phyloP scores from a whole-genome alignment of 1,140 invertebrate species.

The Protaetia brevitarsis region DNA sequence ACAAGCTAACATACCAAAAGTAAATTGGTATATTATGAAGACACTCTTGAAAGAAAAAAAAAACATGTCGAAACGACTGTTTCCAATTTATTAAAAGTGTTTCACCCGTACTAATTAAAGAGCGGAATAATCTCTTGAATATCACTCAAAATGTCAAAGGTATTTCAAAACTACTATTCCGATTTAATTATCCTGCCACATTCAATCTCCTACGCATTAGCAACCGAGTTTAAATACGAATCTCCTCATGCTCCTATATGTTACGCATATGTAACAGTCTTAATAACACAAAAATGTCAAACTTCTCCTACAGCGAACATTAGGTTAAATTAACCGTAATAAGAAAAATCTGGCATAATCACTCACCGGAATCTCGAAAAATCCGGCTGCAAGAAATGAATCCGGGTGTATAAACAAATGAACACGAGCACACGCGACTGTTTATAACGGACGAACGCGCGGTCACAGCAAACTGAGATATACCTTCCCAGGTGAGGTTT shows the following conservation, averaged over 20 bases:
- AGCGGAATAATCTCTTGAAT: slow-evolving; percentile 1
- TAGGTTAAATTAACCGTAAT: no score
- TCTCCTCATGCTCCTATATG: background rate
- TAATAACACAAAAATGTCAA: no score
- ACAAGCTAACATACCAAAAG: no score
- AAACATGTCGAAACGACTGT: background rate
- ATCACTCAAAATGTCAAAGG: slow-evolving; percentile 19
- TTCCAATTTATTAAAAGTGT: background rate
- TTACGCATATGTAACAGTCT: no score
- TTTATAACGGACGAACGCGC: slow-evolving; percentile 12
- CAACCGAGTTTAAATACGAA: background rate
- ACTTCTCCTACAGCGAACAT: no score
- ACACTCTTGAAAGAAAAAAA: no score
- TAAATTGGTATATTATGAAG: no score
- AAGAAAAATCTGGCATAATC: background rate
- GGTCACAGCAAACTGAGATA: slow-evolving; percentile 15
- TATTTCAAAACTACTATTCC: slow-evolving; percentile 14
- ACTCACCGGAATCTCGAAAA: slow-evolving; percentile 19
- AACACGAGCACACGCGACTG: background rate
- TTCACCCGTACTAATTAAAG: background rate
- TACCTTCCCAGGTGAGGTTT: slow-evolving; percentile 23
- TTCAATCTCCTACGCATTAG: background rate
- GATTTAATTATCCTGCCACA: background rate
- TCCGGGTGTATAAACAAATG: slow-evolving; percentile 14
- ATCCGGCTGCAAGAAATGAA: background rate